Percentiles rank a stretch among this genome's conserved stretches.
Conservation (phyloP, 2,797 vertebrate genomes). For the Bovichtus variegatus region DNA sequence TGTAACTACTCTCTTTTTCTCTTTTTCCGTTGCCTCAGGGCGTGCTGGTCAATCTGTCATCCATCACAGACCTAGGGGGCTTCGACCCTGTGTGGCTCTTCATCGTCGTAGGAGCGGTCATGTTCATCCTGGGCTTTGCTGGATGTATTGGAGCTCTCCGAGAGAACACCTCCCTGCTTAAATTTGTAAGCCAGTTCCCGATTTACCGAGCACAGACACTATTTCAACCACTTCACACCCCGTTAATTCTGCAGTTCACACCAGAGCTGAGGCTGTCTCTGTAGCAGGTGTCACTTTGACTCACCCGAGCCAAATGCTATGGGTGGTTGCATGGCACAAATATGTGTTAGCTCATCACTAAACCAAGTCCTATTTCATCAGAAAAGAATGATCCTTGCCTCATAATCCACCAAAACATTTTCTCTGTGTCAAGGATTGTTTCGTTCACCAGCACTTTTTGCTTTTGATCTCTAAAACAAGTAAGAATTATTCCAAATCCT, state of each 20-base stretch:
- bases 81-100: conserved; percentile 97
- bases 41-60: conserved; percentile 92
- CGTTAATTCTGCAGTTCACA: conserved; percentile 52
- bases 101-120: conserved; percentile 92
- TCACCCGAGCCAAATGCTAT: conserved; percentile 40
- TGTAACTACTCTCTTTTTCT: conserved; percentile 42
- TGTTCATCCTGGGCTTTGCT: conserved; percentile 94
- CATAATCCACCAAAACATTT: background rate
- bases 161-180: conserved; percentile 93
- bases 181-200: conserved; percentile 88
- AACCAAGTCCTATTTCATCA: conserved; percentile 11
- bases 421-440: background rate
- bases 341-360: conserved; percentile 8
- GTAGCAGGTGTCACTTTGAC: conserved; percentile 60
- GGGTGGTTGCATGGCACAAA: conserved; percentile 12
- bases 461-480: background rate
- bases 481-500: background rate
- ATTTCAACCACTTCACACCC: conserved; percentile 44
- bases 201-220: conserved; percentile 13
- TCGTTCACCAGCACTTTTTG: background rate
- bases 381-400: background rate
- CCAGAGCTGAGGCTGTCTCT: conserved; percentile 34
- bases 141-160: conserved; percentile 93
- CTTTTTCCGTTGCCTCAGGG: conserved; percentile 80
- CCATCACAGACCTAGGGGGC: conserved; percentile 93